phyloP scores from a whole-genome alignment of 2,797 vertebrate genomes.

The Lutjanus argentimaculatus region DNA sequence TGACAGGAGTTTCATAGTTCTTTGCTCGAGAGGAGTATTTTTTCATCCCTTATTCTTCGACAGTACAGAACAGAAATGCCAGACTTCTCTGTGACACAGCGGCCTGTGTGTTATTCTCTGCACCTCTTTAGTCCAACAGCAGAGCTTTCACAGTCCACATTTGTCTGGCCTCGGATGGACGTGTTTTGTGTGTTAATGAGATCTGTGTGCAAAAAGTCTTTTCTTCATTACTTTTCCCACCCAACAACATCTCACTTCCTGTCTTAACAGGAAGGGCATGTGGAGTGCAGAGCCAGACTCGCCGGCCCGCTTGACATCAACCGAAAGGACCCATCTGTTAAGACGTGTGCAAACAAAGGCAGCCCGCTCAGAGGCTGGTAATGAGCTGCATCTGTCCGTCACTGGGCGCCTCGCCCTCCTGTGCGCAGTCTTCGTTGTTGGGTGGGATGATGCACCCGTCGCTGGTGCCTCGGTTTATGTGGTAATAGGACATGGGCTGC shows the following conservation, averaged over 20 bases:
- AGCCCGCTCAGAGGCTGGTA: slow-evolving; percentile 93
- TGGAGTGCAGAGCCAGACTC: slow-evolving; percentile 67
- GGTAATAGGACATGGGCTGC: slow-evolving; percentile 95
- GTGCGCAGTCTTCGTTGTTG: slow-evolving; percentile 90
- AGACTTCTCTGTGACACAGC: slow-evolving; percentile 62
- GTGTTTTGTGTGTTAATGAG: slow-evolving; percentile 79
- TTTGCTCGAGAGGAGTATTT: slow-evolving; percentile 63
- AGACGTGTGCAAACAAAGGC: slow-evolving; percentile 81
- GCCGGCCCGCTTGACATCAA: slow-evolving; percentile 71
- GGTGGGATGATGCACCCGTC: slow-evolving; percentile 94
- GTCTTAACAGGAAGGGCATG: slow-evolving; percentile 72
- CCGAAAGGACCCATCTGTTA: slow-evolving; percentile 60
- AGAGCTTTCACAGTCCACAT: slow-evolving; percentile 77
- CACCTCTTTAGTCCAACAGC: slow-evolving; percentile 77
- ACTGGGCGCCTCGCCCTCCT: slow-evolving; percentile 89
- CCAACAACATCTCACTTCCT: slow-evolving; percentile 74
- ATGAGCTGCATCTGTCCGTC: slow-evolving; percentile 99
- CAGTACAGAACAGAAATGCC: slow-evolving; percentile 78
- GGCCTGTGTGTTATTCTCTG: slow-evolving; percentile 73
- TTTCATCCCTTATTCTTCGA: slow-evolving; percentile 63
- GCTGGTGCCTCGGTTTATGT: slow-evolving; percentile 94
- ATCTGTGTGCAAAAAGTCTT: slow-evolving; percentile 83
- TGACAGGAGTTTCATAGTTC: slow-evolving; percentile 77
- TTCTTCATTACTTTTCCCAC: slow-evolving; percentile 69
- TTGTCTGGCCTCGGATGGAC: slow-evolving; percentile 70